phyloP scores from a whole-genome alignment of 37 sponge, comb jelly and placozoan genomes.

The Ephydatia muelleri region DNA sequence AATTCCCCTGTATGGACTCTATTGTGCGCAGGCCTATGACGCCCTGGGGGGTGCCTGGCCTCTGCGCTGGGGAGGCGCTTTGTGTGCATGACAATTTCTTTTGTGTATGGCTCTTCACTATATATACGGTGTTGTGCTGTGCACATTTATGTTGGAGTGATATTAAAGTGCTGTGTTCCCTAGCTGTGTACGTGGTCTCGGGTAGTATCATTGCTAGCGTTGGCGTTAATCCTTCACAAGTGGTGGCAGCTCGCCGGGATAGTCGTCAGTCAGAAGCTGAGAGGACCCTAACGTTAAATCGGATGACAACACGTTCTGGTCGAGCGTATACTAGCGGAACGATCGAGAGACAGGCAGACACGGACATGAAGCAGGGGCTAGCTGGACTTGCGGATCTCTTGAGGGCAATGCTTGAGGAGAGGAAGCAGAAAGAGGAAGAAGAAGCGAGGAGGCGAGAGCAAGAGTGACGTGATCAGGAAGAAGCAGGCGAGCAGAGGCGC shows the following conservation, averaged over 20 bases:
- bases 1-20: no score
- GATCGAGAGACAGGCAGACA: neutral
- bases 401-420: neutral
- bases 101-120: no score
- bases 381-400: neutral
- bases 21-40: no score
- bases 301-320: neutral
- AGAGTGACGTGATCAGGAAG: neutral
- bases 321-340: neutral
- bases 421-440: neutral
- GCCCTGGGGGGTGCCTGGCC: no score
- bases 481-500: neutral
- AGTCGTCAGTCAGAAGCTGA: neutral
- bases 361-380: neutral
- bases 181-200: no score
- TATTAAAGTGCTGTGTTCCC: no score
- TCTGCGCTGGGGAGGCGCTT: no score
- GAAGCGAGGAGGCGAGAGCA: neutral
- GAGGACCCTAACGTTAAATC: neutral
- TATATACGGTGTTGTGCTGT: no score
- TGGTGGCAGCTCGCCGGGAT: neutral
- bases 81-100: no score
- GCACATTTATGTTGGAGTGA: neutral
- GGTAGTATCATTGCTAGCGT: neutral
- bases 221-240: neutral